Conservation (phyloP, 1,140 invertebrate species). For the Zophobas atratus region DNA sequence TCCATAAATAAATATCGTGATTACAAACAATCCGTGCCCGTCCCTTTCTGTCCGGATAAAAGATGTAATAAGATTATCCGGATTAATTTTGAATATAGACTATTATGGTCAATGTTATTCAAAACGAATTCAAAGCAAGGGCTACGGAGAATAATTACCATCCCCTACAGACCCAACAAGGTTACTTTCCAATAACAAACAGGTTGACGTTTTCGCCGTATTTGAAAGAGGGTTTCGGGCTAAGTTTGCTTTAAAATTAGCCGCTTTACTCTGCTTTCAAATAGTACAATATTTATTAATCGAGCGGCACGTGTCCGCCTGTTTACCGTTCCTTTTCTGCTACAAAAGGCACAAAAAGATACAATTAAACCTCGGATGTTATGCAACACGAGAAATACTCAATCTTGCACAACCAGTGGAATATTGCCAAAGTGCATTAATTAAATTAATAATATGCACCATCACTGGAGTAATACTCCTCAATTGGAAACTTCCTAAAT, state of each 20-base stretch:
- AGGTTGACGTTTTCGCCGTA: slow-evolving; percentile 1
- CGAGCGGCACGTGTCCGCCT: neutral
- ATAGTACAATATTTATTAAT: slow-evolving; percentile 9
- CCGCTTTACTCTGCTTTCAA: slow-evolving; percentile 5
- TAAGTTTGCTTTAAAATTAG: neutral
- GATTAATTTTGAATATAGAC: slow-evolving; percentile 38
- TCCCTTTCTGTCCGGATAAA: slow-evolving; percentile 22
- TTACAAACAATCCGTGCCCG: neutral
- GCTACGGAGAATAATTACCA: slow-evolving; percentile 22
- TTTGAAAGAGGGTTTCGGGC: neutral
- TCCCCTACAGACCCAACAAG: slow-evolving; percentile 4
- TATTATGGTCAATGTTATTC: slow-evolving; percentile 32
- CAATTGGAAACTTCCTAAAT: slow-evolving; percentile 36
- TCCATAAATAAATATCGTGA: slow-evolving; percentile 18
- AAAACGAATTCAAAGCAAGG: slow-evolving; percentile 15
- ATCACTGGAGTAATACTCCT: slow-evolving; percentile 34
- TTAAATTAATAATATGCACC: slow-evolving; percentile 41
- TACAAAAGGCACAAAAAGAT: neutral
- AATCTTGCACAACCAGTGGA: slow-evolving; percentile 13
- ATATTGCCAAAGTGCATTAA: slow-evolving; percentile 39
- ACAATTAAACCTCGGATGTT: slow-evolving; percentile 16
- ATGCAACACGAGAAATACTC: slow-evolving; percentile 12
- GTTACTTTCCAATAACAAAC: slow-evolving; percentile 21
- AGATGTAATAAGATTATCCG: slow-evolving; percentile 38
- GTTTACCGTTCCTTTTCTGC: neutral